Evolutionary conservation across 2,797 vertebrate genomes (phyloP).

Genomic region (Siniperca undulata): DNA sequence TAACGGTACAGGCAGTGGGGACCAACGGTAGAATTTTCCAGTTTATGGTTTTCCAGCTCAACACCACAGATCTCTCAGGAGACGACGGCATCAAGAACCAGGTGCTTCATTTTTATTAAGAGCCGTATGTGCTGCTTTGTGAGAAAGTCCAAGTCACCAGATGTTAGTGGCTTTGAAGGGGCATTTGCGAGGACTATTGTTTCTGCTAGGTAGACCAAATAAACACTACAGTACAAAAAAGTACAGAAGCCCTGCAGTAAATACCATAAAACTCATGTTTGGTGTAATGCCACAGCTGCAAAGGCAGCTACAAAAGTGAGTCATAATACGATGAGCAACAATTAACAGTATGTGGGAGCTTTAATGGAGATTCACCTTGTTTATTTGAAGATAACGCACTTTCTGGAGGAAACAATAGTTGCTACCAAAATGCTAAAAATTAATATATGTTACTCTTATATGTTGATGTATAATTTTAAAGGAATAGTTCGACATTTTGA

Average conservation of each 20-base stretch:
- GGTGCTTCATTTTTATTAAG: slow-evolving; percentile 45
- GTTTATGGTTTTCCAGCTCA: slow-evolving; percentile 94
- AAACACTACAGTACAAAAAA: not conserved
- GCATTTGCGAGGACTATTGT: not conserved
- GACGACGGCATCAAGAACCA: slow-evolving; percentile 91
- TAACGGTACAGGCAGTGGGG: slow-evolving; percentile 92
- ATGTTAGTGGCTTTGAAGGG: not conserved
- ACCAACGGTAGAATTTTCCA: slow-evolving; percentile 93
- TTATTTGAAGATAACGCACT: not conserved
- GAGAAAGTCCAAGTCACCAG: not conserved
- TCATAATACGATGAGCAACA: not conserved
- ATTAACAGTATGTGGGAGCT: not conserved
- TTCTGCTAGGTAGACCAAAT: not conserved
- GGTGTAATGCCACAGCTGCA: not conserved
- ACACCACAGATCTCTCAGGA: slow-evolving; percentile 91
- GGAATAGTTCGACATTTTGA: not conserved
- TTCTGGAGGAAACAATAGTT: not conserved
- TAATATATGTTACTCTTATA: not conserved
- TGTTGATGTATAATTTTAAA: not conserved
- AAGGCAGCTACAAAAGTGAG: not conserved
- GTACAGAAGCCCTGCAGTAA: not conserved
- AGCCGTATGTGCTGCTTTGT: not conserved
- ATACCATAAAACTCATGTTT: not conserved
- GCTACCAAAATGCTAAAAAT: not conserved
- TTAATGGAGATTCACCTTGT: not conserved